A percentile compares a stretch with the other conserved stretches of the same genome.
Evolutionary conservation across 2,797 vertebrate genomes (phyloP).

Genomic region (Cyclopterus lumpus): DNA sequence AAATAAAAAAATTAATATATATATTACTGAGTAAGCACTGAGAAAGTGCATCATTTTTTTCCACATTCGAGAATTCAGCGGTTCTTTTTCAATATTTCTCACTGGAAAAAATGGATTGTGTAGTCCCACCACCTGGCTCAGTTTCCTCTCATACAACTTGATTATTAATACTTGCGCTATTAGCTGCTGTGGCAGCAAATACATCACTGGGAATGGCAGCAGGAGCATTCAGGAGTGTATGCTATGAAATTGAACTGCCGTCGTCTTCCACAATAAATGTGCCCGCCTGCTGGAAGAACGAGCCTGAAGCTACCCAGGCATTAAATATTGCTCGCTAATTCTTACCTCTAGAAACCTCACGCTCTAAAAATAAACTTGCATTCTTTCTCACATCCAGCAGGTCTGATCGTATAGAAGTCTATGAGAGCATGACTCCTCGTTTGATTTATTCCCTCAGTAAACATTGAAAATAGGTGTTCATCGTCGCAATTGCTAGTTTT

Average conservation of each 20-base stretch:
- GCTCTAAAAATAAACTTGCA: not conserved
- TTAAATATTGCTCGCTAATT: conserved; percentile 47
- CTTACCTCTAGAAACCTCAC: not conserved
- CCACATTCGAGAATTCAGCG: not conserved
- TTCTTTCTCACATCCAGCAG: not conserved
- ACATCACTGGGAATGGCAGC: conserved; percentile 29
- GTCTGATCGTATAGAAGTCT: not conserved
- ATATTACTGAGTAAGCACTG: too few species aligned
- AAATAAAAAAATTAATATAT: too few species aligned
- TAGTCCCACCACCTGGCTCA: conserved; percentile 13
- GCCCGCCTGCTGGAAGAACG: conserved; percentile 15
- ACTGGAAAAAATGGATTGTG: not conserved
- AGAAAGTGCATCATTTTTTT: not conserved
- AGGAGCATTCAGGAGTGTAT: conserved; percentile 19
- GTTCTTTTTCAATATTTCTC: conserved; percentile 1
- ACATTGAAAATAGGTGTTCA: too few species aligned
- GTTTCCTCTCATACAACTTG: conserved; percentile 3
- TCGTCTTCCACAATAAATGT: conserved; percentile 34
- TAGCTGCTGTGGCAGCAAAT: conserved; percentile 34
- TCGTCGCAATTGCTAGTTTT: too few species aligned
- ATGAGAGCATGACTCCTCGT: not conserved
- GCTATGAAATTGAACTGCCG: conserved; percentile 33
- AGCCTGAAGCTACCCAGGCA: conserved; percentile 22
- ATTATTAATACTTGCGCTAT: conserved; percentile 26
- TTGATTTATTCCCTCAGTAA: not conserved